phyloP scores from a whole-genome alignment of 2,797 vertebrate genomes.

The Coregonus ussuriensis region DNA sequence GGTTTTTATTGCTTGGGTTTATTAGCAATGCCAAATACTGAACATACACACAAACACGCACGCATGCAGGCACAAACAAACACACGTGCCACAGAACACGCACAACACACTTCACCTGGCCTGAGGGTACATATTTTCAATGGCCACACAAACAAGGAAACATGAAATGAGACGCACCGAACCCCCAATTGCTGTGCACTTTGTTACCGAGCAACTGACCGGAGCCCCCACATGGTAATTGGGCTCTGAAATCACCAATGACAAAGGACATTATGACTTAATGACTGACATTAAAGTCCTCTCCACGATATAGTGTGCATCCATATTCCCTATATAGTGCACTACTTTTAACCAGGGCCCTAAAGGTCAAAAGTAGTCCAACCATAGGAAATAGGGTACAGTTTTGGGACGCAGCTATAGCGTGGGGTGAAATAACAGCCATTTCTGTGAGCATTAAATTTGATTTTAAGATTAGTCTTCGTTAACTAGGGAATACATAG shows the following conservation, averaged over 20 bases:
- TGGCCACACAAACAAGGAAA: no score
- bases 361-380: no score
- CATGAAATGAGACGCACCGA: neutral
- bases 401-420: no score
- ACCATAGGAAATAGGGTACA: no score
- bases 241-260: neutral
- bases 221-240: neutral
- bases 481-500: no score
- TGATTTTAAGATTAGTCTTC: no score
- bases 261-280: neutral
- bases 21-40: neutral
- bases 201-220: neutral
- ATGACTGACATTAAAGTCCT: slow-evolving; percentile 1
- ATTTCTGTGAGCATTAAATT: no score
- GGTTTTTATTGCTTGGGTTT: neutral
- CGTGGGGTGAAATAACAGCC: no score
- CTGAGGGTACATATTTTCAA: no score
- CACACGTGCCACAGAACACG: neutral
- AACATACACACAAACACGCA: no score
- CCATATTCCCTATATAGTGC: neutral
- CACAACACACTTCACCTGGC: neutral
- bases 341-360: neutral
- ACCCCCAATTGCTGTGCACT: neutral
- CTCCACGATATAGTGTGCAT: neutral
- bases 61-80: neutral